Evolutionary conservation across 2,113 vertebrate species (phyloP).

Genomic region (Laticauda laticaudata): DNA sequence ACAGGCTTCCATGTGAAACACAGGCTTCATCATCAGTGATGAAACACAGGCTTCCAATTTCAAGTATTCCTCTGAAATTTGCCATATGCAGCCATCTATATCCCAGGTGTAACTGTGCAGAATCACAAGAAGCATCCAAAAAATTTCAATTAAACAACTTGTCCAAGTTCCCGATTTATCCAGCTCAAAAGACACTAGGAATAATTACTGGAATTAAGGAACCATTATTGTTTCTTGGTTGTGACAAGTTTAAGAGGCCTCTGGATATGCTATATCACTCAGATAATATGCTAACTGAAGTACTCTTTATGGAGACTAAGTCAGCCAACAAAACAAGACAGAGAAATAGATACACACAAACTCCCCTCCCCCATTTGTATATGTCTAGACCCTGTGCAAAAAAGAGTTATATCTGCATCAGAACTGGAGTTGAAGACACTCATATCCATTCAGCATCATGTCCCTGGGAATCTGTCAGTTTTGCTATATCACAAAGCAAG

Average conservation of each 20-base stretch:
- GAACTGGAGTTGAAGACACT: constrained; percentile 20
- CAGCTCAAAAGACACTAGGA: background rate
- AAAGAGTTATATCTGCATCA: constrained; percentile 6
- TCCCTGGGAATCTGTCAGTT: background rate
- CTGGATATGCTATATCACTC: background rate
- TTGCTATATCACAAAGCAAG: constrained; percentile 15
- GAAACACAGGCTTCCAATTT: background rate
- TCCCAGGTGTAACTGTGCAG: constrained; percentile 3
- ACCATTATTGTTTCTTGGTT: background rate
- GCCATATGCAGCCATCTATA: background rate
- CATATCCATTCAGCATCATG: background rate
- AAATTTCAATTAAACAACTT: background rate
- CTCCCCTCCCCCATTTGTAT: background rate
- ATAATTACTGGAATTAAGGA: background rate
- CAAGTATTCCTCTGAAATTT: background rate
- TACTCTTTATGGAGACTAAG: background rate
- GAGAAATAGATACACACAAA: background rate
- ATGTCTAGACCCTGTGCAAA: background rate
- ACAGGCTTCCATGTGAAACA: background rate
- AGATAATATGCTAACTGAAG: background rate
- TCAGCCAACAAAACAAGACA: background rate
- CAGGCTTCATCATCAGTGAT: background rate
- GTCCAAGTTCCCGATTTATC: background rate
- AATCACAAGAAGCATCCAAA: background rate
- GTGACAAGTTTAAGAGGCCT: background rate